Base-by-base conservation (phyloP, 2,888 invertebrate species). In the Agrenia bidenticulata region DNA sequence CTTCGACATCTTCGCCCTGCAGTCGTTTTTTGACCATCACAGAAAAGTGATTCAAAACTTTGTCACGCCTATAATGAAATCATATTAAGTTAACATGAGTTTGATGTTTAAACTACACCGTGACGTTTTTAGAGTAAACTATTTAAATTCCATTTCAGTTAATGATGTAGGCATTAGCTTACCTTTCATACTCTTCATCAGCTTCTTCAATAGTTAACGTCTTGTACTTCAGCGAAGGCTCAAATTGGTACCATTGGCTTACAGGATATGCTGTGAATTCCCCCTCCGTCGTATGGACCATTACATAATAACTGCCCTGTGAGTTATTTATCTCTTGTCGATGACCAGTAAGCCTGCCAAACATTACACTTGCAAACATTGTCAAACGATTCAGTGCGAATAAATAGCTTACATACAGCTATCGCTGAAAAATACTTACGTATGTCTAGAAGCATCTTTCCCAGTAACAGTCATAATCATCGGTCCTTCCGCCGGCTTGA, bases 191-290 rank as follows among this genome's bases (percentile, higher is more conserved):
- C 11, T 37, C 39, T 41, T 41, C 41, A 13, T 57, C 57, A 37
- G 57, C 57, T 39, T 57, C 57, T 21, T 57, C 57, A 2, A 4
- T 7, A n/a, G 39, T 57, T 21, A 57, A 39, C 5, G 57, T 2
- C 21, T 57, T 57, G 21, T 37, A 21, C 41, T 57, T 57, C 7
- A 15, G 15, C 4, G 5, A n/a, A 2, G 32, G 57, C 19, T 39
- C 57, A 41, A 57, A 57, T 11, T 9, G 13, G 17, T 17, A 21
- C 57, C 57, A 57, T 7, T 57, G 39, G n/a, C 39, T 37, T 39
- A 57, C 57, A 15, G 57, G 57, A 39, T 57, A 19, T 7, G 57
- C 57, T n/a, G 11, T n/a, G 2, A 39, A 39, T 19, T 5, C 15
- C n/a, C 57, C 57, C 24, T 27, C 32, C 13, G 7, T 19, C 5